Base-by-base conservation (phyloP, 1,140 invertebrate species). In the Trachymyrmex cornetzi region DNA sequence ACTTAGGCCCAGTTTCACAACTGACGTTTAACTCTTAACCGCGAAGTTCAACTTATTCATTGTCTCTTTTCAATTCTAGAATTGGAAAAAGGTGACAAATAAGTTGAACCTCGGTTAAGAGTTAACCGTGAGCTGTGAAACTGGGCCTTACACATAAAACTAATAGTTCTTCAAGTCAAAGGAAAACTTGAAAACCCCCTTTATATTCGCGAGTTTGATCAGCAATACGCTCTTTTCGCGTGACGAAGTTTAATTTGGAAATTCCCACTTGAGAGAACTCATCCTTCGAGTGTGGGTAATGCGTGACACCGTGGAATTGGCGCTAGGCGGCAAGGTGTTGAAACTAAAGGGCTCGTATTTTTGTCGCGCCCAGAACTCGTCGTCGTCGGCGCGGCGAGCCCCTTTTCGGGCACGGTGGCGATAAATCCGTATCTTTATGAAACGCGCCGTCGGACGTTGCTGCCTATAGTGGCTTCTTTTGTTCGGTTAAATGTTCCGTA, bases 361-460 rank as follows among this genome's bases (percentile, higher is more conserved):
- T 93, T 85, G 84, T 92, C 66, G 85, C 71, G 69, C 57, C 71
- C 84, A 44, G 79, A 72, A 53, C 77, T 66, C 87, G 86, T 67
- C 77, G 61, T 63, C 57, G 57, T 75, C 79, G 79, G 66, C 77
- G 57, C 86, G 77, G 80, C 72, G 55, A 89, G 64, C 86, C 84
- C 90, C 75, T 89, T 91, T 91, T 88, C 81, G 79, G 67, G 34
- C 71, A 64, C 71, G 24, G 61, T 59, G 85, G 75, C 89, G 90
- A 92, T 93, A 92, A 93, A 92, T 92, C 89, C 88, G 89, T 90
- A 92, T 92, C 88, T 93, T 93, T 92, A 93, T 92, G 89, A 90
- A 90, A 90, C 89, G 81, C 63, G 81, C 63, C 89, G 86, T 90
- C 86, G 80, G 84, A 86, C 89, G 75, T 90, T 85, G 77, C 69